phyloP scores from a whole-genome alignment of 2,888 invertebrate genomes.

The Axea sp. region DNA sequence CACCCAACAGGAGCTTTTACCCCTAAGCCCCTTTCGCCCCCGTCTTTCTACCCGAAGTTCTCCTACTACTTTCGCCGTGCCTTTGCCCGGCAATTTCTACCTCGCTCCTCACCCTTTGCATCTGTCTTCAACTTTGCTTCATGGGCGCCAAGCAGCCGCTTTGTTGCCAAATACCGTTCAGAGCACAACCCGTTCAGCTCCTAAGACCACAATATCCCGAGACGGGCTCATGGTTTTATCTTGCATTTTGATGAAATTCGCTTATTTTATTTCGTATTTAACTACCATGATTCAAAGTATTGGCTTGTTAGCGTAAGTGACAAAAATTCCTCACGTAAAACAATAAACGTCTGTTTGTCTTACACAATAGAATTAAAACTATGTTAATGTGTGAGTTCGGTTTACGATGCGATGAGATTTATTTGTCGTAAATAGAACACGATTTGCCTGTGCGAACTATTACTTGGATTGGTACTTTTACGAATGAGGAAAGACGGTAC shows the following conservation, averaged over 20 bases:
- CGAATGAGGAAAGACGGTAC: not conserved
- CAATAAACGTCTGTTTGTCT: not conserved
- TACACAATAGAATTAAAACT: not conserved
- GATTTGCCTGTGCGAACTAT: conserved; percentile 33
- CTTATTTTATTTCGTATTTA: conserved; percentile 14
- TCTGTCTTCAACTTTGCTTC: conserved; percentile 45
- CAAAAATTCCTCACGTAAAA: too few species aligned
- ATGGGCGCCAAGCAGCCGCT: conserved; percentile 41
- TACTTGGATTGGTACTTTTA: conserved; percentile 25
- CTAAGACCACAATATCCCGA: conserved; percentile 41
- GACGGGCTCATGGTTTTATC: conserved; percentile 37
- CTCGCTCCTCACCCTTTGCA: conserved; percentile 20
- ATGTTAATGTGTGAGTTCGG: conserved; percentile 5
- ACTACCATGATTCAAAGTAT: not conserved
- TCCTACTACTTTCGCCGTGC: conserved; percentile 51
- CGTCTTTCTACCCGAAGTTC: conserved; percentile 30
- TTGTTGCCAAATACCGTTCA: conserved; percentile 65
- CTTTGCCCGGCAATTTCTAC: conserved; percentile 55
- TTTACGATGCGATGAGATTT: conserved; percentile 16
- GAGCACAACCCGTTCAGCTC: conserved; percentile 43
- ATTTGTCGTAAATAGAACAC: conserved; percentile 20
- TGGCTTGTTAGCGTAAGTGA: conserved; percentile 6
- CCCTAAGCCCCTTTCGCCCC: conserved; percentile 65
- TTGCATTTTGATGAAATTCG: conserved; percentile 33
- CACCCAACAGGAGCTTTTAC: conserved; percentile 65